Conservation (phyloP, 1,140 invertebrate species). For the Magallana gigas region DNA sequence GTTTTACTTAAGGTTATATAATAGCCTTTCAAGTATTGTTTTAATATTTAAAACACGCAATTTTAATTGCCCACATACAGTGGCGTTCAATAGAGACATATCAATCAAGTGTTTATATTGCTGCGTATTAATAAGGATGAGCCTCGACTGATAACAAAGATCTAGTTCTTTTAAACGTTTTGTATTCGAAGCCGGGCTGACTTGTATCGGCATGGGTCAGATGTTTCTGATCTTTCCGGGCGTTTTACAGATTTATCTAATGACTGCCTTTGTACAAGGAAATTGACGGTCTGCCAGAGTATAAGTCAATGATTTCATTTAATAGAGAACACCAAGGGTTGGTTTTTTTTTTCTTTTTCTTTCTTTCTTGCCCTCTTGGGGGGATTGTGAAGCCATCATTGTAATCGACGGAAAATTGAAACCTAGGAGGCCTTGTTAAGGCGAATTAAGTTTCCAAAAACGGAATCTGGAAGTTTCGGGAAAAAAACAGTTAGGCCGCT, state of each 20-base stretch:
- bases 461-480: not conserved
- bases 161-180: not conserved
- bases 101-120: constrained; percentile 25
- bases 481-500: not conserved
- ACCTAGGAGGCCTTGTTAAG: not conserved
- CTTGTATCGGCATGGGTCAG: not conserved
- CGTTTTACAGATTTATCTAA: not conserved
- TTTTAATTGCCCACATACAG: not conserved
- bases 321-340: too few relatives aligned
- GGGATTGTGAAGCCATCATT: too few relatives aligned
- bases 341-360: too few relatives aligned
- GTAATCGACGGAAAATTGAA: too few relatives aligned
- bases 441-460: constrained; percentile 29
- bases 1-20: not conserved
- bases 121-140: not conserved
- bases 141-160: not conserved
- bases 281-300: not conserved
- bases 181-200: not conserved
- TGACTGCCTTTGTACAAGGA: not conserved
- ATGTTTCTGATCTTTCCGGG: not conserved
- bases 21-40: not conserved
- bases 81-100: not conserved
- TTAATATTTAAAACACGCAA: not conserved
- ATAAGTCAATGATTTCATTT: too few relatives aligned
- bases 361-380: too few relatives aligned